phyloP scores from a whole-genome alignment of 2,888 invertebrate genomes.

The Agrotis segetum region DNA sequence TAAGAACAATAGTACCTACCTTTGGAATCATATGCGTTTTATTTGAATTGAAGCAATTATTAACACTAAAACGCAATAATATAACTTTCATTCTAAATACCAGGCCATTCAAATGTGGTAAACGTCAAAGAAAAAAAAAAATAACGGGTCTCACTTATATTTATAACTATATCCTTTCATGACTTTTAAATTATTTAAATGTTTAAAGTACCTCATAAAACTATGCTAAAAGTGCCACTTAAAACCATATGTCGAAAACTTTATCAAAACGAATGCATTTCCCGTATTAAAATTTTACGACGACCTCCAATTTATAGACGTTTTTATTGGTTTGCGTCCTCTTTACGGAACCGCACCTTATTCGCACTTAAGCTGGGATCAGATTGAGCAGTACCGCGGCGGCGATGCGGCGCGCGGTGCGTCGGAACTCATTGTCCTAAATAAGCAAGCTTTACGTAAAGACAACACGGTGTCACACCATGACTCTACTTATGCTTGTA shows the following conservation, averaged over 20 bases:
- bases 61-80: too few relatives aligned
- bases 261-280: slow-evolving; percentile 27
- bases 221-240: not conserved
- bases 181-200: not conserved
- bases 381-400: slow-evolving; percentile 68
- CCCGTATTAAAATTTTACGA: slow-evolving; percentile 24
- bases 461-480: slow-evolving; percentile 58
- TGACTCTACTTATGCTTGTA: slow-evolving; percentile 38
- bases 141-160: too few relatives aligned
- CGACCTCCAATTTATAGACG: slow-evolving; percentile 22
- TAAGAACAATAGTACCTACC: too few relatives aligned
- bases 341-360: slow-evolving; percentile 54
- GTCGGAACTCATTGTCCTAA: slow-evolving; percentile 70
- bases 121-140: too few relatives aligned
- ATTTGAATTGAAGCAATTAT: too few relatives aligned
- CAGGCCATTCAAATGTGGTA: too few relatives aligned
- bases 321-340: slow-evolving; percentile 38
- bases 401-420: not conserved
- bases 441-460: slow-evolving; percentile 68
- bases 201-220: slow-evolving; percentile 14
- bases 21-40: too few relatives aligned
- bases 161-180: not conserved
- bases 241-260: slow-evolving; percentile 18
- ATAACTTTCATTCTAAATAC: too few relatives aligned
- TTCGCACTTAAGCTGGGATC: slow-evolving; percentile 61